Base-by-base conservation (phyloP, 2,113 vertebrate genomes). In the Hippocampus zosterae region DNA sequence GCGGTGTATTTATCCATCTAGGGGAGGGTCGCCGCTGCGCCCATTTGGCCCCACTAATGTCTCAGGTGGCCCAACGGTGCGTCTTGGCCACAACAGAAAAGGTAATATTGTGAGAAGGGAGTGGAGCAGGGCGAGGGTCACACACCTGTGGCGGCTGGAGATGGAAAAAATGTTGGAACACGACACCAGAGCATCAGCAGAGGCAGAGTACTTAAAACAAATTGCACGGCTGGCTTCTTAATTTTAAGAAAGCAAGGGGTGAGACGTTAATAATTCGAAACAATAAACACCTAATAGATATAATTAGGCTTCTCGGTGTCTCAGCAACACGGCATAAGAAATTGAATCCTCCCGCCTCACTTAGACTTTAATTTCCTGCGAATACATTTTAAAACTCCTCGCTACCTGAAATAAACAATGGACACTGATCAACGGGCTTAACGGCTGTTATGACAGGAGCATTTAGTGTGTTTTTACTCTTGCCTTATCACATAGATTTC, bases 261-360 rank as follows among this genome's bases (percentile, higher is more conserved):
- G 87, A 89, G 84, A 72, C 70, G 46, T 50, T 70, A 74, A 84
- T 85, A 72, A 90, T 87, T 86, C 88, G 88, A 88, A 88, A 88
- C 76, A 89, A 90, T 78, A 88, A 80, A 88, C 82, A 90, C 79
- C 71, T 71, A 77, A 71, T 27, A 71, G 79, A 83, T 72, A 78
- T 89, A 84, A 90, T 89, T 81, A 72, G 50, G 78, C 80, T 77
- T 85, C 75, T 78, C 75, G 78, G 67, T 77, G 63, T 56, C 61
- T 72, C 65, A 10, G 53, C 48, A 40, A 33, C 56, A 69, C 48
- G 78, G 68, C 71, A 72, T 59, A 9, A 72, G 71, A 79, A 84
- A 87, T 73, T 23, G 66, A 85, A 88, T 76, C 72, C 62, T 78
- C 57, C 40, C 65, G 72, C 76, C 42, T 65, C 63, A 75, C 70